Conservation (phyloP, 2,888 invertebrate species). For the Andricus quercusramuli region DNA sequence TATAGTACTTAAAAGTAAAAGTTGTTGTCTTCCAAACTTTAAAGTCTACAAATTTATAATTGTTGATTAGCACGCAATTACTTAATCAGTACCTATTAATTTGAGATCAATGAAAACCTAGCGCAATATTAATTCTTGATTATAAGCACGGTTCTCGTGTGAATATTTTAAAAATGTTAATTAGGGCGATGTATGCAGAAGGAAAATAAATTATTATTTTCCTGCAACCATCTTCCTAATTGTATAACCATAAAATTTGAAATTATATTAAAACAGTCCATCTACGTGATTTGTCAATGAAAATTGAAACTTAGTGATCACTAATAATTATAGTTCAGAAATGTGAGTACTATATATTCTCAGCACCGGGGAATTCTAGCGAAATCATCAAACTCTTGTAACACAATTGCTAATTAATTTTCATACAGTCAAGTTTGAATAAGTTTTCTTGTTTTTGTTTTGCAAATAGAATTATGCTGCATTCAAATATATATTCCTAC, state of each 20-base stretch:
- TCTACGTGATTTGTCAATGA: not conserved
- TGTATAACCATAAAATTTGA: not conserved
- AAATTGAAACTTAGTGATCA: not conserved
- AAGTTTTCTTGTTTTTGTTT: not conserved
- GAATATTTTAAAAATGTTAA: too few species aligned
- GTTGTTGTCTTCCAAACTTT: too few species aligned
- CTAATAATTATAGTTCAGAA: not conserved
- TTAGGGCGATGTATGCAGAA: too few species aligned
- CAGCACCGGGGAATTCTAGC: not conserved
- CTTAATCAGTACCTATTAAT: too few species aligned
- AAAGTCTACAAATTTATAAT: too few species aligned
- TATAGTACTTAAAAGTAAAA: too few species aligned
- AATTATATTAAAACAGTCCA: not conserved
- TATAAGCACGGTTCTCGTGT: too few species aligned
- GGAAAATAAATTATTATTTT: too few species aligned
- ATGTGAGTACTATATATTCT: slow-evolving; percentile 13
- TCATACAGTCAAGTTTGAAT: not conserved
- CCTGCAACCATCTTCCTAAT: too few species aligned
- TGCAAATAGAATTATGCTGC: not conserved
- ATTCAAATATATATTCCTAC: not conserved
- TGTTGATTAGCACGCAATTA: too few species aligned
- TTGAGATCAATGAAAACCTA: too few species aligned
- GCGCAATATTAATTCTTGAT: too few species aligned
- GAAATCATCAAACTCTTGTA: not conserved
- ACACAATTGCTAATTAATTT: not conserved